Base-by-base conservation (phyloP, 2,888 invertebrate species). In the Notocelia uddmanniana region DNA sequence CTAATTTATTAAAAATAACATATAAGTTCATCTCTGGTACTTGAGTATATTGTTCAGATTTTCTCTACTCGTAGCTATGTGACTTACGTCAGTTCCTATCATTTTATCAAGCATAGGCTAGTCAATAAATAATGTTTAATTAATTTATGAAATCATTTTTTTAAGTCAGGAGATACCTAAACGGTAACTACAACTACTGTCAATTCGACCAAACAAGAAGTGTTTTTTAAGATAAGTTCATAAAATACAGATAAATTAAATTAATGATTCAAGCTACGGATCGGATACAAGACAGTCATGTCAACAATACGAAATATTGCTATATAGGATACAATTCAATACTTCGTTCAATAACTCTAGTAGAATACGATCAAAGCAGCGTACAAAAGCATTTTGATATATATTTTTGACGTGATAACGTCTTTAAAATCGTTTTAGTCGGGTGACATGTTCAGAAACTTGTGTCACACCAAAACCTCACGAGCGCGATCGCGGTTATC, bases 221-320 rank as follows among this genome's bases (percentile, higher is more conserved):
- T 31, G 31, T 31, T 31, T 37, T 41, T 41, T n/a, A n/a, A n/a
- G n/a, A n/a, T n/a, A n/a, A n/a, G n/a, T n/a, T n/a, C n/a, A n/a
- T n/a, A n/a, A n/a, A n/a, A n/a, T n/a, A n/a, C n/a, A n/a, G n/a
- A n/a, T n/a, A n/a, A n/a, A n/a, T n/a, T n/a, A n/a, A n/a, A n/a
- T n/a, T n/a, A n/a, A n/a, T n/a, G n/a, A n/a, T n/a, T n/a, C n/a
- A n/a, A n/a, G n/a, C n/a, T n/a, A n/a, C n/a, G n/a, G n/a, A n/a
- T n/a, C n/a, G 15, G 2, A 37, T 58, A 37, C 19, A 37, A 21
- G 37, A 58, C 21, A 5, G 26, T 8, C 2, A 19, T 41, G 31
- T 48, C 31, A 19, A 69, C 37, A 69, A 62, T 45, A 55, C 48
- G 63, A 48, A 69, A 55, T 69, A 69, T 55, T 45, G 59, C 41